Evolutionary conservation across 2,797 vertebrate species (phyloP), one percentile per base, ranked within the genome.

Genomic region (Arremon brunneinucha): DNA sequence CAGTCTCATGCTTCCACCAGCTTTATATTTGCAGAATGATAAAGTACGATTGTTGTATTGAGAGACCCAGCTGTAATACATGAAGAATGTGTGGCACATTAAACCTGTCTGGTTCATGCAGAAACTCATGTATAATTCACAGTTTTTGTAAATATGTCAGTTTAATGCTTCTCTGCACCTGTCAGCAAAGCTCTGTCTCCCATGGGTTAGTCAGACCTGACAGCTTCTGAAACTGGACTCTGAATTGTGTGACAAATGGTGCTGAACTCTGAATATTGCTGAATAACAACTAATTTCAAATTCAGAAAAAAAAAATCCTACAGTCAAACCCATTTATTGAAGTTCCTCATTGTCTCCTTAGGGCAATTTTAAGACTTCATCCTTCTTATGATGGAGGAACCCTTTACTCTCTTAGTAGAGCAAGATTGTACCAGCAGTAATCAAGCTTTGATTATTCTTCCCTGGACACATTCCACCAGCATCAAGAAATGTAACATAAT

Each of bases 41-140:
- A 71, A 93, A 92, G 82, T 76, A 35, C 21, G 47, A 2, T 75
- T 57, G 78, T 81, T 95, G 50, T 90, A 21, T 86, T 94, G 60
- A 67, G 56, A 87, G 74, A 82, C 67, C 20, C 67, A 70, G 28
- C 94, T 84, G 74, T 83, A 89, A 52, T 67, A 69, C 59, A 26
- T 46, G 47, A 91, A 64, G 92, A 52, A 88, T 37, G 28, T 57
- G 46, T 82, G 60, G 74, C 4, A 6, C 34, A 47, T 86, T 88
- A 94, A 84, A 89, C 62, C 57, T 60, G 32, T 77, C 83, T 95
- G 46, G 34, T 67, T 94, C 88, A 70, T 93, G 30, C n/a, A 87
- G 85, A 79, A 96, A 64, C 60, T 89, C 74, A 67, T 94, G 89
- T 90, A 82, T 94, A 91, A 95, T 90, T 96, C 83, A 90, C n/a